phyloP scores from a whole-genome alignment of 2,888 invertebrate genomes.

The Masnerella sp. region DNA sequence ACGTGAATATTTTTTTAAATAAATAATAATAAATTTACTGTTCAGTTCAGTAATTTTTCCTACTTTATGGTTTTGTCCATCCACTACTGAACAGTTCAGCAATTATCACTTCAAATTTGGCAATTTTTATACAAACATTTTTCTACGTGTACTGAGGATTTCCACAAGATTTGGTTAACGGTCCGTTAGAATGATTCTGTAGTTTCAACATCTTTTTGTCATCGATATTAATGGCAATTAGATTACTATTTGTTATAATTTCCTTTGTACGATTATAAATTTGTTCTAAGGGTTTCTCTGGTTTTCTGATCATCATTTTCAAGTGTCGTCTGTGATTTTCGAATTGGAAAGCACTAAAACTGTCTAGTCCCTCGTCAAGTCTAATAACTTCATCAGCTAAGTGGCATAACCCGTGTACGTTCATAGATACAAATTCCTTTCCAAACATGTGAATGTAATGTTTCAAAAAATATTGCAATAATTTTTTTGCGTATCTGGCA shows the following conservation, averaged over 20 bases:
- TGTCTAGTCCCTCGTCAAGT: conserved; percentile 14
- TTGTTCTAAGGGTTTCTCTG: conserved; percentile 32
- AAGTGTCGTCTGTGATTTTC: conserved; percentile 39
- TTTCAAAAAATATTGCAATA: conserved; percentile 14
- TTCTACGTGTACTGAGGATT: neutral
- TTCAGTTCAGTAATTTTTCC: no score
- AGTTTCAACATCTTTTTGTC: neutral
- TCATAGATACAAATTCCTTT: conserved; percentile 25
- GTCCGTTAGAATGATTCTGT: conserved; percentile 8
- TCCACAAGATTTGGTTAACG: neutral
- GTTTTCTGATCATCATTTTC: conserved; percentile 29
- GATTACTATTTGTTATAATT: no score
- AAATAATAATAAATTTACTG: no score
- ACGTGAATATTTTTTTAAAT: no score
- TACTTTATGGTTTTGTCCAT: no score
- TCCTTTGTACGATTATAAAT: conserved; percentile 11
- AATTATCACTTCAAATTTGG: no score
- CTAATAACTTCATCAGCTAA: conserved; percentile 26
- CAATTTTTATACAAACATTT: no score
- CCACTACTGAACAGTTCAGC: no score
- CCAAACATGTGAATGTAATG: conserved; percentile 23
- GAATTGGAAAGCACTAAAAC: conserved; percentile 40
- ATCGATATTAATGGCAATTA: neutral
- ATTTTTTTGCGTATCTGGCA: conserved; percentile 23
- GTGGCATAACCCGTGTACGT: conserved; percentile 39